Percentiles rank a stretch among this genome's conserved stretches.
phyloP scores from a whole-genome alignment of 1,140 invertebrate genomes.

The Leptinotarsa lineolata region DNA sequence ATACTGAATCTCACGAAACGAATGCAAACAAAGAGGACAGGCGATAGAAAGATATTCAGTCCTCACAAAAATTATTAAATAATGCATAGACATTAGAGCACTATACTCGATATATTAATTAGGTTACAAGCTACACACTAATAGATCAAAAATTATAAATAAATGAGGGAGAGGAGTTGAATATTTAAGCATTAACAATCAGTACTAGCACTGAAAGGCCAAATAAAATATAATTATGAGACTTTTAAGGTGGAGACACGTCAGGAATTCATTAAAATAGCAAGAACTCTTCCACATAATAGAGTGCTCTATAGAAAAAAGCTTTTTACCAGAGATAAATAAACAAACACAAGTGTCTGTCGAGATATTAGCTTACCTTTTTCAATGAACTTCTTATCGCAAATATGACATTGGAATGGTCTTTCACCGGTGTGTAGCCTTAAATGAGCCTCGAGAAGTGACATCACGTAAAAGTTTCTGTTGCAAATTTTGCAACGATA shows the following conservation, averaged over 20 bases:
- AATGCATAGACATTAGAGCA: background rate
- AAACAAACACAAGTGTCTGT: background rate
- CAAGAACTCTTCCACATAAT: too few relatives aligned
- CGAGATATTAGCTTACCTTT: background rate
- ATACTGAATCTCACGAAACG: background rate
- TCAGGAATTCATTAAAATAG: too few relatives aligned
- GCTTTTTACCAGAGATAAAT: background rate
- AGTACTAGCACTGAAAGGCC: too few relatives aligned
- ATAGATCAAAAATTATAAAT: too few relatives aligned
- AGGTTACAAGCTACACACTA: background rate
- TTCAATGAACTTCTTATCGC: background rate
- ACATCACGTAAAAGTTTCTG: background rate
- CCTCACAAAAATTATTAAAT: background rate
- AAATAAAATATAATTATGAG: too few relatives aligned
- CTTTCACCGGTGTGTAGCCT: background rate
- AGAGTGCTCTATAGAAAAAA: too few relatives aligned
- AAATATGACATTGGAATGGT: background rate
- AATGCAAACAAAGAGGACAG: background rate
- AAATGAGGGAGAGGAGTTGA: too few relatives aligned
- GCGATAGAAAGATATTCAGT: background rate
- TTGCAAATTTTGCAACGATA: background rate
- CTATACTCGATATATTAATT: background rate
- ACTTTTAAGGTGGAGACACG: too few relatives aligned
- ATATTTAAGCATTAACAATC: too few relatives aligned
- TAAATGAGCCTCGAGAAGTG: background rate